A percentile compares a stretch with the other conserved stretches of the same genome.
phyloP scores from a whole-genome alignment of 2,888 invertebrate genomes.

The Cataglyphis altisquamis region DNA sequence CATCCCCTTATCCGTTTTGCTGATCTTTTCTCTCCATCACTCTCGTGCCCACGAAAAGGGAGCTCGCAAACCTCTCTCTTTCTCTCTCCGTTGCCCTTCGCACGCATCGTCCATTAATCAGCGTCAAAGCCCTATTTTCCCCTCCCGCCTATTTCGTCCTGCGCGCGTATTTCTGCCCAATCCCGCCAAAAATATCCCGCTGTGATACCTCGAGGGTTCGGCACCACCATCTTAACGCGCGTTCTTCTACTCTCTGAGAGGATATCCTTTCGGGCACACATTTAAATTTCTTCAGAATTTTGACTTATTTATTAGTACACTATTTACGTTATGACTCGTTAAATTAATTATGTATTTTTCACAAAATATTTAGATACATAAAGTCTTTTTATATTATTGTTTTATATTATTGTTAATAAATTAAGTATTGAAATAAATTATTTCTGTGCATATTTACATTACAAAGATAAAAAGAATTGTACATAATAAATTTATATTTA shows the following conservation, averaged over 20 bases:
- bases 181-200: conserved; percentile 72
- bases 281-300: background rate
- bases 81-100: conserved; percentile 10
- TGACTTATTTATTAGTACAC: background rate
- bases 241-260: background rate
- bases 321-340: background rate
- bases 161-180: conserved; percentile 52
- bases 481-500: too few species aligned
- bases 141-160: conserved; percentile 69
- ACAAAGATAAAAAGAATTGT: too few species aligned
- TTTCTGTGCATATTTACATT: background rate
- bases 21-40: conserved; percentile 40
- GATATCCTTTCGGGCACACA: background rate
- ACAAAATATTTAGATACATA: too few species aligned
- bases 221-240: conserved; percentile 24
- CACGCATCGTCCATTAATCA: conserved; percentile 74
- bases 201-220: conserved; percentile 59
- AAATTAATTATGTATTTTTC: background rate
- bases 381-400: background rate
- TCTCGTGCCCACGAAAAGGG: background rate
- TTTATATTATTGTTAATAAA: background rate
- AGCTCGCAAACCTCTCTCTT: conserved; percentile 11
- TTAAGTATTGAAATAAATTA: background rate
- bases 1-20: background rate
- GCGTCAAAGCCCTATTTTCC: conserved; percentile 75